A percentile compares a stretch with the other conserved stretches of the same genome.
These are phyloP conservation scores for Doryteuthis pealeii DNA, from an alignment of 1,140 invertebrate genomes.

Conservation along the genomic window DNA sequence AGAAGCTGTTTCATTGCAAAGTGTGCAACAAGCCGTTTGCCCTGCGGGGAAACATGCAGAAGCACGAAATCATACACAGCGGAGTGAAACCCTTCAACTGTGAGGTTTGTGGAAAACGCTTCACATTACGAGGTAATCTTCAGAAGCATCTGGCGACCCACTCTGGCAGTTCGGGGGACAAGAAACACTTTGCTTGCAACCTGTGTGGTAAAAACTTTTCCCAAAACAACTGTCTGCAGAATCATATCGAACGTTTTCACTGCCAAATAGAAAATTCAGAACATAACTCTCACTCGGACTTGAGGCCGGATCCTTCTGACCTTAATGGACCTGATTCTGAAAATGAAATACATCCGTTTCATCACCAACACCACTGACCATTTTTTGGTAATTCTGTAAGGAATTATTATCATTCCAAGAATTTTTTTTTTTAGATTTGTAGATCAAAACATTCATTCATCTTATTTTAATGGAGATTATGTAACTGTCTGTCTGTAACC, in stretches of 20 bases:
- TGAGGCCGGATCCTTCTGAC: no score
- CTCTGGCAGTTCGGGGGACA: not conserved
- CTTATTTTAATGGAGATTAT: no score
- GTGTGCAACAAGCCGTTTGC: slow-evolving; percentile 22
- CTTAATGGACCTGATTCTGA: no score
- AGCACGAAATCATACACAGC: slow-evolving; percentile 26
- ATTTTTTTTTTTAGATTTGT: no score
- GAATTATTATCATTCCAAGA: no score
- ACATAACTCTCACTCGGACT: no score
- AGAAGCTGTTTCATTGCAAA: slow-evolving; percentile 24
- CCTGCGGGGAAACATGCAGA: slow-evolving; percentile 6
- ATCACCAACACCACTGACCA: no score
- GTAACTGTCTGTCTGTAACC: no score
- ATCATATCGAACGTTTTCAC: slow-evolving; percentile 11
- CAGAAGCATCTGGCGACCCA: slow-evolving; percentile 20
- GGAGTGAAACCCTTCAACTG: slow-evolving; percentile 68
- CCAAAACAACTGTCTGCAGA: slow-evolving; percentile 1
- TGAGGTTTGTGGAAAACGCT: slow-evolving; percentile 69
- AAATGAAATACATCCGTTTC: no score
- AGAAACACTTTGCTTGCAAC: slow-evolving; percentile 22
- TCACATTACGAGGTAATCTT: slow-evolving; percentile 43
- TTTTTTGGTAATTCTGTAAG: no score
- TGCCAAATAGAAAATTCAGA: no score
- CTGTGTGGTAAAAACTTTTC: slow-evolving; percentile 24
- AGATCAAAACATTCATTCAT: no score